Conservation (phyloP, 2,113 vertebrate species). For the Perca schrenkii region DNA sequence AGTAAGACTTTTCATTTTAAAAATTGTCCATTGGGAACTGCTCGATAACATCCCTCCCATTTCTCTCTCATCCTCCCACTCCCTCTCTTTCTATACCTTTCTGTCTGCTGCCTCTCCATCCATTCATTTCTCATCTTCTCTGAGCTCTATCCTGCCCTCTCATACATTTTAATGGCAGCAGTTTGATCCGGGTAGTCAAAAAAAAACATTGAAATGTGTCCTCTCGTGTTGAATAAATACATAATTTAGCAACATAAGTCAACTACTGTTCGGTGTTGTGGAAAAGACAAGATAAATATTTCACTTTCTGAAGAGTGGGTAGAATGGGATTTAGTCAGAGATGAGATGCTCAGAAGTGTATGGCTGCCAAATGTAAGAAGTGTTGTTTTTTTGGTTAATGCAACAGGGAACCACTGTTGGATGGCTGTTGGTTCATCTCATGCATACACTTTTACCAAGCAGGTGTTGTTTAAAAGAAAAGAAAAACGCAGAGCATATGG, state of each 20-base stretch:
- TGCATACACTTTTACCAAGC: conserved; percentile 21
- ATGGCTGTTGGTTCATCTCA: conserved; percentile 15
- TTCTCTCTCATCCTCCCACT: neutral
- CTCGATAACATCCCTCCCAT: conserved; percentile 8
- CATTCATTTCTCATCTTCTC: conserved; percentile 40
- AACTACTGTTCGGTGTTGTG: conserved; percentile 59
- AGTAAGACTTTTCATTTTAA: conserved; percentile 44
- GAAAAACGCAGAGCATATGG: neutral
- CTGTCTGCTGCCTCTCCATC: conserved; percentile 31
- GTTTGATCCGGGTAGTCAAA: conserved; percentile 64
- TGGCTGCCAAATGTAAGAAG: conserved; percentile 7
- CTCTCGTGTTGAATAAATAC: conserved; percentile 71
- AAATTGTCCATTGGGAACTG: conserved; percentile 34
- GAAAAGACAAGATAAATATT: conserved; percentile 76
- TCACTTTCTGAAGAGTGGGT: conserved; percentile 45
- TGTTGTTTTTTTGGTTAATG: conserved; percentile 19
- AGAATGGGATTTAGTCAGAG: conserved; percentile 35
- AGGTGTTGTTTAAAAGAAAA: neutral
- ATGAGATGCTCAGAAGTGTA: conserved; percentile 32
- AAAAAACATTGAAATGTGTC: conserved; percentile 57
- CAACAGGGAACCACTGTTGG: conserved; percentile 5
- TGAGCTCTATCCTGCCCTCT: conserved; percentile 40
- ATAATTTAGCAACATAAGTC: conserved; percentile 76
- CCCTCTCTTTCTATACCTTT: conserved; percentile 26
- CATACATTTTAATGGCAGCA: conserved; percentile 78